A percentile compares a stretch with the other conserved stretches of the same genome.
phyloP scores from a whole-genome alignment of 2,113 vertebrate genomes.

The Tachycineta bicolor region DNA sequence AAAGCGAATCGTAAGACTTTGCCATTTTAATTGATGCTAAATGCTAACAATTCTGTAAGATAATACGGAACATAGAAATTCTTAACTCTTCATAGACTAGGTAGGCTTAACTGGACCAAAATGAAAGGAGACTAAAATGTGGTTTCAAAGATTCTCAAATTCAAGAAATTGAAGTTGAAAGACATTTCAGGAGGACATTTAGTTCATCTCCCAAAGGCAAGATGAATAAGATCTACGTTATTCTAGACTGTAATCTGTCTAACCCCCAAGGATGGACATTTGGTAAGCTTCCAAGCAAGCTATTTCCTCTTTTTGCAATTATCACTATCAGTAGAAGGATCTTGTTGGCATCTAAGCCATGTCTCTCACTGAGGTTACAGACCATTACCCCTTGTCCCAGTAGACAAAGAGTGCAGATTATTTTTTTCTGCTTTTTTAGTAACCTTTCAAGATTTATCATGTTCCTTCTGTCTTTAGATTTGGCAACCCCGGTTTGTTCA shows the following conservation, averaged over 20 bases:
- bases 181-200: not conserved
- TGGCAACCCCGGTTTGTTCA: not conserved
- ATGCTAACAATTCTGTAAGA: not conserved
- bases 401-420: not conserved
- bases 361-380: not conserved
- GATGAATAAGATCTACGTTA: not conserved
- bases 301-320: slow-evolving; percentile 23
- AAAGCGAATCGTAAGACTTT: not conserved
- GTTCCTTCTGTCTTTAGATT: not conserved
- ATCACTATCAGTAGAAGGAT: not conserved
- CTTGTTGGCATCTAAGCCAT: not conserved
- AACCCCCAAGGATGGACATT: not conserved
- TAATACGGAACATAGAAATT: not conserved
- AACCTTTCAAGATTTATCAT: not conserved
- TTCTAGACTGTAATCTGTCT: not conserved
- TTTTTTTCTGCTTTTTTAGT: slow-evolving; percentile 1
- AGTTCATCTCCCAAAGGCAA: not conserved
- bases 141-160: not conserved
- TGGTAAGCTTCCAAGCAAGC: slow-evolving; percentile 31
- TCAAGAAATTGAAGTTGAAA: slow-evolving; percentile 20
- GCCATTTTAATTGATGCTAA: slow-evolving; percentile 25
- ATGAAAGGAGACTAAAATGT: not conserved
- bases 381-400: not conserved
- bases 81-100: slow-evolving; percentile 3
- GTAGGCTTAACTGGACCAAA: not conserved